Evolutionary conservation across 2,888 invertebrate genomes (phyloP), one percentile per base, ranked within the genome.

Genomic region (Temnothorax rugatulus): DNA sequence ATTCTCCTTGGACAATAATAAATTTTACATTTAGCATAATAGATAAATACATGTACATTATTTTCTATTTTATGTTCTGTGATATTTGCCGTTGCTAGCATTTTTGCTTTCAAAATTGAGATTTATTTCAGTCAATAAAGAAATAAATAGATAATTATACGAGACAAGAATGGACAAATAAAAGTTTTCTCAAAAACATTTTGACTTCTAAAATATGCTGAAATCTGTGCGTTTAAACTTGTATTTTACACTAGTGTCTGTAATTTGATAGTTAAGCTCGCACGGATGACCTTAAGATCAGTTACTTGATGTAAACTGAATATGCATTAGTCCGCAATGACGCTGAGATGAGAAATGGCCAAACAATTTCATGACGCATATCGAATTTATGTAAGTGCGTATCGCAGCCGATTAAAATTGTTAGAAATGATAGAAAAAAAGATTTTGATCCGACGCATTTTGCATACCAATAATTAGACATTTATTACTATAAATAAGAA

Each of bases 281-380:
- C 69, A 34, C 11, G 75, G 54, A 41, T 68, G 54, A 64, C 8
- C 59, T 52, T 50, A 54, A 34, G 79, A 61, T 66, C 61, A 64
- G 15, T 57, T 61, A 75, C 38, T 57, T 82, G 52, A 47, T 76
- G 1, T 77, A 81, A 44, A 88, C 88, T 87, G 88, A 89, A 89
- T 89, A 88, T 89, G 84, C 84, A 89, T 89, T 86, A 89, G 83
- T 25, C n/a, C 71, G 41, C 41, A 64, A 69, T 76, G 84, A 84
- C 85, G 79, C 50, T 63, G 15, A 86, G 83, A 86, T 89, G 90
- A 89, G 84, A 88, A 88, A 89, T 88, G 82, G 82, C 50, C 83
- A 73, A 64, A 84, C 85, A 89, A 89, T 86, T 89, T 85, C 81
- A 88, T 73, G 85, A 50, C 77, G 85, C 86, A 86, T 86, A 83